These are phyloP conservation scores for Drosophila kuntzei DNA, from an alignment of 2,888 invertebrate species.

Conservation along the genomic window DNA sequence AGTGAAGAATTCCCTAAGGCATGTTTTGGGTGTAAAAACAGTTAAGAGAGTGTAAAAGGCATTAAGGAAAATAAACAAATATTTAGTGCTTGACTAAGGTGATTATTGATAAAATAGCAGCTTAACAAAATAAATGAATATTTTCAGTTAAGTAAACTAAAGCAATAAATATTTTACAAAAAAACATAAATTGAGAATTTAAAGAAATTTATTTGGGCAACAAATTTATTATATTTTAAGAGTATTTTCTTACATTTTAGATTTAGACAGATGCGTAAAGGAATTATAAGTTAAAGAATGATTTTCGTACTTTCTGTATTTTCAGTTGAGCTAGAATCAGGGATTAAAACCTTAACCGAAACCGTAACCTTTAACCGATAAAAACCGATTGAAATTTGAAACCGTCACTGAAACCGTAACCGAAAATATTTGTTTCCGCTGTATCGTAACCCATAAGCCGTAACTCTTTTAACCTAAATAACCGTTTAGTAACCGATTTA, in stretches of 20 bases:
- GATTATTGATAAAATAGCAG: conserved; percentile 1
- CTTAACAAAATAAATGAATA: neutral
- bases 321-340: too few relatives aligned
- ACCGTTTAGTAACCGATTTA: too few relatives aligned
- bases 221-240: too few relatives aligned
- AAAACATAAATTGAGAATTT: neutral
- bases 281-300: neutral
- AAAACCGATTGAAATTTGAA: too few relatives aligned
- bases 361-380: too few relatives aligned
- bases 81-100: conserved; percentile 17
- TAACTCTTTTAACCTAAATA: too few relatives aligned
- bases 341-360: too few relatives aligned
- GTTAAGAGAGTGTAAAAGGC: conserved; percentile 14
- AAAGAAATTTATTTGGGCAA: neutral
- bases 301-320: neutral
- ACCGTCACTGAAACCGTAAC: too few relatives aligned
- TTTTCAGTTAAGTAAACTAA: neutral
- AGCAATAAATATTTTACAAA: neutral
- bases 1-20: conserved; percentile 16
- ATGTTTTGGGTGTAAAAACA: conserved; percentile 7
- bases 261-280: neutral
- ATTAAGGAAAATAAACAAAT: conserved; percentile 25
- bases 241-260: neutral
- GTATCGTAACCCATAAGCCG: too few relatives aligned
- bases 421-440: too few relatives aligned